phyloP scores from a whole-genome alignment of 2,888 invertebrate species.

The Meiosimyza decipiens region DNA sequence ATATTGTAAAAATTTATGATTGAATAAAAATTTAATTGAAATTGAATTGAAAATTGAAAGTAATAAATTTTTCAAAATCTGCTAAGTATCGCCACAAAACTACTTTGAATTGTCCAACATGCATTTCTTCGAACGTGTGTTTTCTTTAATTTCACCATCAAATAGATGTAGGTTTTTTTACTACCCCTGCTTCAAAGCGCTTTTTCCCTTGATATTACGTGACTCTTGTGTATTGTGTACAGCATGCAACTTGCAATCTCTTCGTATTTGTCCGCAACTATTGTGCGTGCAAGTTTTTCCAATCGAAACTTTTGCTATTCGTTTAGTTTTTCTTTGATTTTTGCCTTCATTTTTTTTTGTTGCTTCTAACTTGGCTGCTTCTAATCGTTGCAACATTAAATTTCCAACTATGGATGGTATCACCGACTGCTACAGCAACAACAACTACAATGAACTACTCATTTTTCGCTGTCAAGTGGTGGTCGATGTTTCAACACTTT shows the following conservation, averaged over 20 bases:
- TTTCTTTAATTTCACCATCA: neutral
- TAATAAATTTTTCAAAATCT: no score
- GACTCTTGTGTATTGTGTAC: neutral
- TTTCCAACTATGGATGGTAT: neutral
- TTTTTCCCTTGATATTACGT: neutral
- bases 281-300: neutral
- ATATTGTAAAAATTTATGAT: no score
- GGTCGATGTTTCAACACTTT: slow-evolving; percentile 12
- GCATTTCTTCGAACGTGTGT: neutral
- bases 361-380: neutral
- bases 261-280: slow-evolving; percentile 1
- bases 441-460: neutral
- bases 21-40: no score
- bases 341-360: neutral
- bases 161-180: no score
- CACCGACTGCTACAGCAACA: slow-evolving; percentile 1
- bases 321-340: slow-evolving; percentile 7
- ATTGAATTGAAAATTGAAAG: no score
- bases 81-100: no score
- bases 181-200: no score
- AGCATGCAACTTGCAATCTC: slow-evolving; percentile 14
- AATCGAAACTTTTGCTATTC: slow-evolving; percentile 10
- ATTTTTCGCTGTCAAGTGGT: neutral
- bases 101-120: no score
- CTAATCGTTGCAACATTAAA: slow-evolving; percentile 18